Evolutionary conservation across 2,888 invertebrate genomes (phyloP).

Genomic region (Cosmia pyralina): DNA sequence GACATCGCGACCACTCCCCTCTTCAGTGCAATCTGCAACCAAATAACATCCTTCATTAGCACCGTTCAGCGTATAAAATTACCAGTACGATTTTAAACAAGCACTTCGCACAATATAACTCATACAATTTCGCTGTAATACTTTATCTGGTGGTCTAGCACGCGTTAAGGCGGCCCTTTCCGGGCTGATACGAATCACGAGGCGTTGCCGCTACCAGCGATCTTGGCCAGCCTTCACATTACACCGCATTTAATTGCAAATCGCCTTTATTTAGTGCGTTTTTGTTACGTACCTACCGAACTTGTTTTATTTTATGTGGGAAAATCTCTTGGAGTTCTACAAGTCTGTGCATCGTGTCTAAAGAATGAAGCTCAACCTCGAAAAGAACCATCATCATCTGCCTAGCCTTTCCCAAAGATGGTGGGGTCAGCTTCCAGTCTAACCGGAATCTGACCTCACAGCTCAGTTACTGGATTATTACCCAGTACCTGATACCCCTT

Average conservation of each 20-base stretch:
- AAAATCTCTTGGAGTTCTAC: not conserved
- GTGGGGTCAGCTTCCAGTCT: too few relatives aligned
- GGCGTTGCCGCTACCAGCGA: conserved; percentile 82
- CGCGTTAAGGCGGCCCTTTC: conserved; percentile 80
- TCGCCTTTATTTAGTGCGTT: conserved; percentile 79
- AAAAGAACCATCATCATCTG: not conserved
- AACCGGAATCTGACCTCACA: too few relatives aligned
- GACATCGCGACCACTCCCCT: conserved; percentile 61
- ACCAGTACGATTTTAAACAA: conserved; percentile 78
- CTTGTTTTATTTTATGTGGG: conserved; percentile 35
- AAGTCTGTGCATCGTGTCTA: not conserved
- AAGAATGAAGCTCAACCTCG: not conserved
- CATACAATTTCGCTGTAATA: conserved; percentile 78
- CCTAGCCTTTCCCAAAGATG: too few relatives aligned
- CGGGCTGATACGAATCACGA: conserved; percentile 82
- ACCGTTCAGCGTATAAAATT: conserved; percentile 68
- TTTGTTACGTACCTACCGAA: conserved; percentile 66
- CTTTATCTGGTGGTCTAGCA: conserved; percentile 79
- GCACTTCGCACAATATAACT: conserved; percentile 81
- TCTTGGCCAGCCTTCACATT: conserved; percentile 80
- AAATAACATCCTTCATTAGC: conserved; percentile 65
- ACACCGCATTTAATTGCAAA: conserved; percentile 82
- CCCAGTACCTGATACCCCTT: too few relatives aligned
- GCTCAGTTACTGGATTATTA: too few relatives aligned
- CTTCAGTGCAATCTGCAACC: conserved; percentile 63